Evolutionary conservation across 2,888 invertebrate species (phyloP), one percentile per base, ranked within the genome.

Genomic region (Eutolmus rufibarbis): DNA sequence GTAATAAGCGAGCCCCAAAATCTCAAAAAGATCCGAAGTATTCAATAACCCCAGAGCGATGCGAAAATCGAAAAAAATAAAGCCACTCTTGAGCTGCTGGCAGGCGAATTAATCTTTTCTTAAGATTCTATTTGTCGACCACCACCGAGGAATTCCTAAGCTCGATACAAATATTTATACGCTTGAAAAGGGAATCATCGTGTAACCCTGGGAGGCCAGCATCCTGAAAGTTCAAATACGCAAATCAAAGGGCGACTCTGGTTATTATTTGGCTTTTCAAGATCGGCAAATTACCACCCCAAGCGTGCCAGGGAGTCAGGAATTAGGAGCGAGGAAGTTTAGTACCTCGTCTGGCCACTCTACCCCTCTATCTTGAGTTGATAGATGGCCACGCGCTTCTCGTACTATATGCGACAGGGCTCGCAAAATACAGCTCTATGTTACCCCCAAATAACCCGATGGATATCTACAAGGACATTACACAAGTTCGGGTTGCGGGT

Each of bases 401-500:
- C 40, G 40, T 43, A 16, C 43, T 19, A 14, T 5, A n/a, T n/a
- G 43, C 37, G 14, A n/a, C 37, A 43, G 78, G 5, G 78, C 23
- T 76, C 76, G 76, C 76, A 76, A 76, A n/a, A 74, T 7, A 5
- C 8, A 56, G 56, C 34, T n/a, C 56, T 1, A 37, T 66, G 31
- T 34, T 84, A 14, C 31, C 46, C 51, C 8, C 28, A 31, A 74
- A 84, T 84, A 84, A 57, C 84, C 23, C 57, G 84, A 84, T 84
- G 84, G 66, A 84, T 84, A 66, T 84, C 66, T 31, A 66, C 43
- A 84, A 84, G 84, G 84, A 84, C 12, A 40, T 84, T 84, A 84
- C 34, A 84, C 34, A 37, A 66, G 19, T 84, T 40, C 84, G n/a
- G 66, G 66, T 37, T 37, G 37, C 40, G 84, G 84, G 19, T 34